phyloP scores from a whole-genome alignment of 2,797 vertebrate species.

The Dicrostonyx torquatus region DNA sequence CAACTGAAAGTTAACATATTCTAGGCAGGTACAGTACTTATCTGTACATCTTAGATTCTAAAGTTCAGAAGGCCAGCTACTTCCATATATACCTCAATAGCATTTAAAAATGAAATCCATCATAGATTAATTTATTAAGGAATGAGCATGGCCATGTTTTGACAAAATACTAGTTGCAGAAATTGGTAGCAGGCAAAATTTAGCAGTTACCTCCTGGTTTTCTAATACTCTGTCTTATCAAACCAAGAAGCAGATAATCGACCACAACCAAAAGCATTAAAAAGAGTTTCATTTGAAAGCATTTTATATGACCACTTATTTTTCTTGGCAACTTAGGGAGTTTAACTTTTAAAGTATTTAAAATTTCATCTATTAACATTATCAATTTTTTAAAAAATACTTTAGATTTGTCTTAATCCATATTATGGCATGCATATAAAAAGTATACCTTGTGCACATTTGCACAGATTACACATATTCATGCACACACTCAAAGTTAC shows the following conservation, averaged over 20 bases:
- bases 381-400: background rate
- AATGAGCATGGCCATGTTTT: background rate
- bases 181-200: background rate
- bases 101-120: background rate
- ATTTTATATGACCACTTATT: background rate
- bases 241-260: background rate
- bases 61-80: background rate
- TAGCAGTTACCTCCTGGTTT: background rate
- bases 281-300: background rate
- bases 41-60: background rate
- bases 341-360: background rate
- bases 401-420: background rate
- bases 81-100: background rate
- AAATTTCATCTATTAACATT: background rate
- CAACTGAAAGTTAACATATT: background rate
- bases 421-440: background rate
- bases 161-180: background rate
- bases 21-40: background rate
- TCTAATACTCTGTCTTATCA: background rate
- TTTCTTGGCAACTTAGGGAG: background rate
- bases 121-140: background rate
- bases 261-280: background rate
- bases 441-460: background rate
- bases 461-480: background rate
- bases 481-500: background rate